Conservation (phyloP, 1,140 invertebrate species). For the Helicoverpa armigera region DNA sequence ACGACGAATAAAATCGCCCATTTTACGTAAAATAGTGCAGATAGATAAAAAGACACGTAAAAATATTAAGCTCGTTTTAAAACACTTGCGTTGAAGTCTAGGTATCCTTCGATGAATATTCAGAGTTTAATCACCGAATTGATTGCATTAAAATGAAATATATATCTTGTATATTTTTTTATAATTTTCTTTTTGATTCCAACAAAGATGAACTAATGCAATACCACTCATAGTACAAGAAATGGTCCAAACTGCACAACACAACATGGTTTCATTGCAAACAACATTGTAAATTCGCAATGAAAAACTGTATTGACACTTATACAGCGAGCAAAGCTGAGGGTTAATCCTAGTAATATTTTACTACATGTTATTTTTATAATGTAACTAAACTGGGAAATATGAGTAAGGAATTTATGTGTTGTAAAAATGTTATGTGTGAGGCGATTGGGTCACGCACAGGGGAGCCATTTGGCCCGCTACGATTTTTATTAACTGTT, state of each 20-base stretch:
- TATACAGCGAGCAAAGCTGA: conserved; percentile 8
- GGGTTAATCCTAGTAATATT: conserved; percentile 52
- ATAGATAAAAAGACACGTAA: background rate
- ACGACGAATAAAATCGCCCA: background rate
- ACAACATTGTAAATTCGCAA: conserved; percentile 26
- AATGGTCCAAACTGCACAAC: background rate
- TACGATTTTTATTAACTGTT: conserved; percentile 56
- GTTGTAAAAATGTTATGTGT: conserved; percentile 66
- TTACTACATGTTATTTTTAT: conserved; percentile 66
- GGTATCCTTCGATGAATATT: background rate
- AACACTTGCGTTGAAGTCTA: background rate
- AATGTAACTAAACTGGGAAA: conserved; percentile 63
- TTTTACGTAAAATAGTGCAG: conserved; percentile 1
- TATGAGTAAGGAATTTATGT: conserved; percentile 67
- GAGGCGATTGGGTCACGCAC: conserved; percentile 54
- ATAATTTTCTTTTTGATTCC: too few relatives aligned
- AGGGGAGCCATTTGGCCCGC: conserved; percentile 33
- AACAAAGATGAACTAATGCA: too few relatives aligned
- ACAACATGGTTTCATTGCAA: conserved; percentile 21
- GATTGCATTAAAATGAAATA: background rate
- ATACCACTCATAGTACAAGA: background rate
- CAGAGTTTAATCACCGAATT: background rate
- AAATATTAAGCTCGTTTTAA: background rate
- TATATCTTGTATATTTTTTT: too few relatives aligned
- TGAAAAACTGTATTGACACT: conserved; percentile 36